These are phyloP conservation scores for Pterois miles DNA, from an alignment of 2,797 vertebrate species.

Conservation along the genomic window DNA sequence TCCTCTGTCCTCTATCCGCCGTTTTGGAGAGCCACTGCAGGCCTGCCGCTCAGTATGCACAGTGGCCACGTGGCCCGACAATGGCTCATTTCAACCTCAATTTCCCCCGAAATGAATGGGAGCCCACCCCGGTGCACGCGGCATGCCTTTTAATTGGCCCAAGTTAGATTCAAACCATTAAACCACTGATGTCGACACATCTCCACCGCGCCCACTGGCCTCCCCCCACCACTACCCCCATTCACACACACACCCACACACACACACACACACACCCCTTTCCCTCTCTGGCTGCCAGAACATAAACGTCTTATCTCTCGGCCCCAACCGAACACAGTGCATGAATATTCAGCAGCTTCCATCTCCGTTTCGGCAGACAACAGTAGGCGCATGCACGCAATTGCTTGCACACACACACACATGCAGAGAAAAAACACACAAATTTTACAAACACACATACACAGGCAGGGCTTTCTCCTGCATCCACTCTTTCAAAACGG, in stretches of 20 bases:
- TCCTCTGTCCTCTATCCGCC: slow-evolving; percentile 69
- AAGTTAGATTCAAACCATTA: slow-evolving; percentile 86
- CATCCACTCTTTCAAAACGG: slow-evolving; percentile 59
- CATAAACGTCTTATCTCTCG: slow-evolving; percentile 75
- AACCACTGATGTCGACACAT: slow-evolving; percentile 81
- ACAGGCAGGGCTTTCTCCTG: slow-evolving; percentile 38
- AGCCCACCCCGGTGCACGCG: slow-evolving; percentile 73
- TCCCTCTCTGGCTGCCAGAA: slow-evolving; percentile 64
- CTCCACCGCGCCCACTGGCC: slow-evolving; percentile 61
- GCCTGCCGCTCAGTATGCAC: slow-evolving; percentile 75
- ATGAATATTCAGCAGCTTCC: slow-evolving; percentile 82
- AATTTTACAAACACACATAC: slow-evolving; percentile 11
- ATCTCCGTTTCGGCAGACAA: slow-evolving; percentile 73
- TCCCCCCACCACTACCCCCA: slow-evolving; percentile 14
- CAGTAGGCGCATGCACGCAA: slow-evolving; percentile 46
- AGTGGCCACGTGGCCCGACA: slow-evolving; percentile 78
- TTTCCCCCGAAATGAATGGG: slow-evolving; percentile 85
- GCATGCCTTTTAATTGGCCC: slow-evolving; percentile 83
- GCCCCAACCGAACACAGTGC: slow-evolving; percentile 70
- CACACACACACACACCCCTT: slow-evolving; percentile 14
- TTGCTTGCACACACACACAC: slow-evolving; percentile 22
- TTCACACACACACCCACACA: slow-evolving; percentile 20
- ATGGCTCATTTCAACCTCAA: slow-evolving; percentile 87
- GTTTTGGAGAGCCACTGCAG: slow-evolving; percentile 74
- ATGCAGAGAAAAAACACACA: slow-evolving; percentile 8